phyloP scores from a whole-genome alignment of 1,140 invertebrate species.

The Drosophila ficusphila region DNA sequence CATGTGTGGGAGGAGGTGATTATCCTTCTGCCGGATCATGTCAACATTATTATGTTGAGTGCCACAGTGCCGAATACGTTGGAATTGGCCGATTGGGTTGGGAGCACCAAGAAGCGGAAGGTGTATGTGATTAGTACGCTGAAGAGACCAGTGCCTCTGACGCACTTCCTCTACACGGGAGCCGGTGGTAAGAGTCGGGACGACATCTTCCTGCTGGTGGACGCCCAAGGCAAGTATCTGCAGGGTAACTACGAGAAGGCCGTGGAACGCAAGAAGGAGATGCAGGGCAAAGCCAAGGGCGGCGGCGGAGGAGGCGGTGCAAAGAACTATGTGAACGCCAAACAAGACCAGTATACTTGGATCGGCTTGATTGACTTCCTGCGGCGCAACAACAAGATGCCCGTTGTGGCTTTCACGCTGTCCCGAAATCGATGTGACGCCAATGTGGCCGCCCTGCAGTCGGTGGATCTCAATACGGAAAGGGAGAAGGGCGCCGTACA shows the following conservation, averaged over 20 bases:
- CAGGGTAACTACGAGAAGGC: slow-evolving; percentile 89
- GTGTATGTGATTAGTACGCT: slow-evolving; percentile 97
- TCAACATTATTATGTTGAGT: slow-evolving; percentile 98
- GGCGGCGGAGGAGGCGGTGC: slow-evolving; percentile 16
- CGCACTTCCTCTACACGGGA: slow-evolving; percentile 97
- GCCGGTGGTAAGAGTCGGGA: slow-evolving; percentile 91
- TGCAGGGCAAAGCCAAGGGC: slow-evolving; percentile 66
- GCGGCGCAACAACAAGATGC: slow-evolving; percentile 92
- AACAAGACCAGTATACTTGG: slow-evolving; percentile 94
- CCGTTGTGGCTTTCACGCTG: slow-evolving; percentile 97
- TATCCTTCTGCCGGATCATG: slow-evolving; percentile 96
- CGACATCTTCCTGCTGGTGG: slow-evolving; percentile 93
- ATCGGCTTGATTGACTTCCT: slow-evolving; percentile 92
- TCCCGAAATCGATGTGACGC: slow-evolving; percentile 93
- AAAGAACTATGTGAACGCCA: slow-evolving; percentile 73
- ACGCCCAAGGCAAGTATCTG: slow-evolving; percentile 89
- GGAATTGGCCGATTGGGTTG: slow-evolving; percentile 99
- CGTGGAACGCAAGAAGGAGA: slow-evolving; percentile 87
- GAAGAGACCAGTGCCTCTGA: slow-evolving; percentile 97
- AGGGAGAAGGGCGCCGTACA: slow-evolving; percentile 93
- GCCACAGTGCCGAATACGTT: slow-evolving; percentile 99
- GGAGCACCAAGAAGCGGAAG: slow-evolving; percentile 95
- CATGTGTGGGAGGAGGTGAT: slow-evolving; percentile 99
- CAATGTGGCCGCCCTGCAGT: slow-evolving; percentile 88
- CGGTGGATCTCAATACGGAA: slow-evolving; percentile 92